Evolutionary conservation across 2,113 vertebrate species (phyloP).

Genomic region (Columbina picui): DNA sequence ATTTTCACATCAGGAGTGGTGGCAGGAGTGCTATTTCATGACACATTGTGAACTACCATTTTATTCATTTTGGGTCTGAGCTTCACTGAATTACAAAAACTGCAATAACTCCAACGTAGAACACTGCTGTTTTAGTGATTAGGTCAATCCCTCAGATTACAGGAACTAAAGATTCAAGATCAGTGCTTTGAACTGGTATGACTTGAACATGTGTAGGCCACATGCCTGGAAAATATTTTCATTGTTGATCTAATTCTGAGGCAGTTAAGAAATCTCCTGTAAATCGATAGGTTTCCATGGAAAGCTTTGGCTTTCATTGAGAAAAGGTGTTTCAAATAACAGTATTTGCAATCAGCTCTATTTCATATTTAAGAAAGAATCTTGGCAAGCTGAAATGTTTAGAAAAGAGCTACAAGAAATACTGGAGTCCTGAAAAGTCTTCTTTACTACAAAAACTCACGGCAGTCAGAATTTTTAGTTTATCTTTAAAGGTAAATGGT

Average conservation of each 20-base stretch:
- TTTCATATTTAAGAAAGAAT: background rate
- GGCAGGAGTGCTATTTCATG: background rate
- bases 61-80: background rate
- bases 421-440: background rate
- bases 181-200: background rate
- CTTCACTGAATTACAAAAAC: background rate
- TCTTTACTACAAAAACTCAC: background rate
- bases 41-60: background rate
- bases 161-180: background rate
- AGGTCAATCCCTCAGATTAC: background rate
- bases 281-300: background rate
- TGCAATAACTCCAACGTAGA: background rate
- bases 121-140: background rate
- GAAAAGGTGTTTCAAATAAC: background rate
- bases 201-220: background rate
- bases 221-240: background rate
- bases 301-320: background rate
- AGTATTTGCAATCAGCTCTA: background rate
- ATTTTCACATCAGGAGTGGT: background rate
- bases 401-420: background rate
- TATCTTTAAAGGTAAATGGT: constrained; percentile 22
- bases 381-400: background rate
- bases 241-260: background rate
- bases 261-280: background rate
- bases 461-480: background rate